phyloP scores from a whole-genome alignment of 2,797 vertebrate genomes.

The Botia kubotai region DNA sequence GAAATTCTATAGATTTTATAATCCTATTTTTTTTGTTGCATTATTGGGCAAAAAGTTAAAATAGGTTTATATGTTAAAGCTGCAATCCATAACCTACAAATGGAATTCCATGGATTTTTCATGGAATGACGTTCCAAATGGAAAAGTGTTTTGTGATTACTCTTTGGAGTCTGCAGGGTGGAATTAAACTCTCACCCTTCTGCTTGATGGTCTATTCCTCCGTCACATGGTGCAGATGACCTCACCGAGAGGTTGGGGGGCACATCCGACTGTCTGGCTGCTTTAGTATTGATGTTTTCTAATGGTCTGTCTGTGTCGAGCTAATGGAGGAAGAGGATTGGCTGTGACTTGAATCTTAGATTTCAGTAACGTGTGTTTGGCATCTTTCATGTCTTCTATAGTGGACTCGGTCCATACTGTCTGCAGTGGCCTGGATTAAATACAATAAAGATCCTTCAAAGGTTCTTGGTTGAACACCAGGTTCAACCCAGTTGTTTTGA shows the following conservation, averaged over 20 bases:
- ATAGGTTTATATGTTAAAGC: no score
- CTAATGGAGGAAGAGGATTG: constrained; percentile 53
- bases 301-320: constrained; percentile 49
- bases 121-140: neutral
- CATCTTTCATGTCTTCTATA: neutral
- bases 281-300: constrained; percentile 49
- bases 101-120: no score
- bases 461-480: neutral
- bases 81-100: no score
- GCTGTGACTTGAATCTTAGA: constrained; percentile 36
- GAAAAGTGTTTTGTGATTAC: neutral
- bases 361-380: constrained; percentile 5
- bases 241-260: neutral
- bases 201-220: neutral
- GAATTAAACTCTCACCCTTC: constrained; percentile 1
- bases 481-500: neutral
- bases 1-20: no score
- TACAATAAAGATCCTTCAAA: neutral
- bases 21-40: no score
- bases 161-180: neutral
- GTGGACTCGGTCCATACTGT: neutral
- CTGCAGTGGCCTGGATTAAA: neutral
- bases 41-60: no score
- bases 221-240: neutral
- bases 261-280: constrained; percentile 25